A percentile compares a stretch with the other conserved stretches of the same genome.
These are phyloP conservation scores for Pegoplata infirma DNA, from an alignment of 2,888 invertebrate genomes.

Conservation along the genomic window DNA sequence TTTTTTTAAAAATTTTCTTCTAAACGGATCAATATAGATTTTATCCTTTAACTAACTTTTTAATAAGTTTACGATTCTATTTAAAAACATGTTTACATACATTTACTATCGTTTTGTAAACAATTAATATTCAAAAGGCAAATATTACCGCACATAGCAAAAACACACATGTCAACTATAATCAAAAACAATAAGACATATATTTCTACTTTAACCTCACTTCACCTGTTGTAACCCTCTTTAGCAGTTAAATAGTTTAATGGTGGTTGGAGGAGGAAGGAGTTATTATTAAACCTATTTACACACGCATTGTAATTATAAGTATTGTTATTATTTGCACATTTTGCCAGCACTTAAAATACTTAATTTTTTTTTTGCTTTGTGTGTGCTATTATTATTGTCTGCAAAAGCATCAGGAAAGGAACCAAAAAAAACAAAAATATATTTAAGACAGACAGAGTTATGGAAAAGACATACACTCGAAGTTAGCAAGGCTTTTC, in stretches of 20 bases:
- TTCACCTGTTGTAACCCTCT: constrained; percentile 32
- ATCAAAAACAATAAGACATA: constrained; percentile 24
- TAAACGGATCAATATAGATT: too few species aligned
- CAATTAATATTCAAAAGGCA: constrained; percentile 38
- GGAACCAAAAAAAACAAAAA: constrained; percentile 7
- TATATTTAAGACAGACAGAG: constrained; percentile 20
- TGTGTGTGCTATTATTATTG: constrained; percentile 34
- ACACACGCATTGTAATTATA: constrained; percentile 63
- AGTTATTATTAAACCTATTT: constrained; percentile 58
- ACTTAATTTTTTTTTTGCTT: constrained; percentile 32
- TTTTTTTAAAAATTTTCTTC: too few species aligned
- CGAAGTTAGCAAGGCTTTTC: constrained; percentile 38
- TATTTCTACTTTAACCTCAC: constrained; percentile 20
- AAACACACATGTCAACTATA: background rate
- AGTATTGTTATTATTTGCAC: constrained; percentile 74
- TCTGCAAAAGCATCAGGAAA: constrained; percentile 34
- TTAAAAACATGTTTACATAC: background rate
- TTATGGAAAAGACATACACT: constrained; percentile 40
- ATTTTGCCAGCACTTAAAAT: constrained; percentile 68
- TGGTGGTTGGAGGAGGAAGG: background rate
- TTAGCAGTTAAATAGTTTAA: background rate
- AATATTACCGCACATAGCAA: background rate
- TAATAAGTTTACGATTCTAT: background rate
- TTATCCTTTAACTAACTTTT: too few species aligned
- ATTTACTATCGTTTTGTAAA: background rate